Evolutionary conservation across 2,888 invertebrate genomes (phyloP), one percentile per base, ranked within the genome.

Genomic region (Spicauda simplicius): DNA sequence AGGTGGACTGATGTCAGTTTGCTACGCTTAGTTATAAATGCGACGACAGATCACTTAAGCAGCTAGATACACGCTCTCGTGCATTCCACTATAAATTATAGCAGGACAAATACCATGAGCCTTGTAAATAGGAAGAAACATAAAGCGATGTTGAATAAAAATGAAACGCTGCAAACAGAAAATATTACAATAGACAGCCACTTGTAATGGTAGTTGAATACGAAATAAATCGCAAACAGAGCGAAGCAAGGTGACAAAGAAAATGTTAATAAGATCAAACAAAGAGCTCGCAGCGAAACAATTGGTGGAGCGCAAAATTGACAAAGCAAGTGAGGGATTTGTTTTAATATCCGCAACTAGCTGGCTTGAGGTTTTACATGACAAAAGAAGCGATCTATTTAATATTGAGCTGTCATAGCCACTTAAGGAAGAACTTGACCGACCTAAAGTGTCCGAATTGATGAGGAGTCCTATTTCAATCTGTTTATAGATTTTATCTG

Each of bases 101-200:
- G 16, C 50, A 18, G 18, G 50, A 50, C 10, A 50, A 18, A 50
- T 18, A 50, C 50, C 12, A 25, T 12, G 60, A 50, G 50, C 19
- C 37, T 55, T 60, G n/a, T n/a, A 60, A 65, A 65, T 54, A 53
- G 37, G 58, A 37, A 65, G 37, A 50, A 61, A 67, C 50, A 54
- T 20, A 56, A 67, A 50, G 37, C 37, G 50, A 55, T 18, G 60
- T 48, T 50, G 61, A 67, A 67, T 52, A 60, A 60, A 20, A 66
- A 60, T n/a, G 55, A 61, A 52, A 37, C 60, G 48, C 14, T 48
- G 60, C 16, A 56, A 61, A 61, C 61, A 37, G 66, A 59, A 66
- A 66, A 60, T 55, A 60, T 66, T 61, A 67, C 67, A 67, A 67
- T 57, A 67, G 67, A 60, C 59, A 67, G 52, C 25, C 56, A 61